Evolutionary conservation across 2,888 invertebrate genomes (phyloP).

Genomic region (Torymus texanus): DNA sequence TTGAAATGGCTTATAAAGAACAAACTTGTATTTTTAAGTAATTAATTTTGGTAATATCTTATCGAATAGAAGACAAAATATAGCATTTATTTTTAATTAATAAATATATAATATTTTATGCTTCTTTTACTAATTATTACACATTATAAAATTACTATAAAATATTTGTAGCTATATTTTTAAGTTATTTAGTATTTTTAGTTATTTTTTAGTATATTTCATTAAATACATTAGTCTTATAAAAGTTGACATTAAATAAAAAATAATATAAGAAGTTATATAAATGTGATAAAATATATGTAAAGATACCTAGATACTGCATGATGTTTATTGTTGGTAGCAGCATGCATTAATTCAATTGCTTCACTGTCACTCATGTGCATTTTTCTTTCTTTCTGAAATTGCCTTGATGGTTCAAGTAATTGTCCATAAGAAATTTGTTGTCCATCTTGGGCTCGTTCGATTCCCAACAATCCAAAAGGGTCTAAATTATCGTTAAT

Average conservation of each 20-base stretch:
- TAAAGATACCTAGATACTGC: constrained; percentile 77
- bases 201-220: no score
- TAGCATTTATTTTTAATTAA: no score
- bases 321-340: constrained; percentile 76
- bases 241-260: background rate
- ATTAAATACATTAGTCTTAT: no score
- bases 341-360: constrained; percentile 71
- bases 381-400: constrained; percentile 75
- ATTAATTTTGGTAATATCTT: no score
- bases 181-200: no score
- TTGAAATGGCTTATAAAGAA: no score
- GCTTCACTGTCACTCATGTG: constrained; percentile 69
- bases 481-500: constrained; percentile 90
- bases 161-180: no score
- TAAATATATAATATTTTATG: no score
- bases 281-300: constrained; percentile 6
- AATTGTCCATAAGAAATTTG: constrained; percentile 93
- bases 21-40: no score
- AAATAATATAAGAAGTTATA: constrained; percentile 2
- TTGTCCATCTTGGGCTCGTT: constrained; percentile 89
- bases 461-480: constrained; percentile 89
- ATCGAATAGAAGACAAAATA: no score
- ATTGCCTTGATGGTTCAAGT: constrained; percentile 84
- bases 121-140: no score
- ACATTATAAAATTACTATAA: no score